Conservation (phyloP, 2,888 invertebrate genomes). For the Melangyna quadrimaculata region DNA sequence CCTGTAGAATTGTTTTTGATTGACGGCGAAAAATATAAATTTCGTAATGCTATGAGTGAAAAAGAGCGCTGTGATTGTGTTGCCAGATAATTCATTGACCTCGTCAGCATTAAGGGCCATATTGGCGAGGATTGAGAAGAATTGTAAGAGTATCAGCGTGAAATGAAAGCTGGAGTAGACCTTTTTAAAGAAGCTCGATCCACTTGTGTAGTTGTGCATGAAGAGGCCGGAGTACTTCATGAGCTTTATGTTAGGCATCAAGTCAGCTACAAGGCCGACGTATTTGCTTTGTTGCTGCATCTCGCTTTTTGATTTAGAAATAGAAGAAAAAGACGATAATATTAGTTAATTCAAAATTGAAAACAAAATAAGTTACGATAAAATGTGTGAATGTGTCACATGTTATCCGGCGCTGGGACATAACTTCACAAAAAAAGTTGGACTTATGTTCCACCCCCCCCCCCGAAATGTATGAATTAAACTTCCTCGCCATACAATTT, state of each 20-base stretch:
- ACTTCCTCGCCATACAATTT: too few relatives aligned
- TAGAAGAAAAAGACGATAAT: not conserved
- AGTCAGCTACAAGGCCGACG: constrained; percentile 89
- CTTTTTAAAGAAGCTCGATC: constrained; percentile 84
- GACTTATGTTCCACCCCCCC: too few relatives aligned
- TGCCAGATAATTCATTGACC: constrained; percentile 88
- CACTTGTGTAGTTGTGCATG: constrained; percentile 88
- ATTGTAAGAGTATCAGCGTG: constrained; percentile 85
- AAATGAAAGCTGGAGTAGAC: constrained; percentile 85
- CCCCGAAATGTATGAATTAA: too few relatives aligned
- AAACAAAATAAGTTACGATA: too few relatives aligned
- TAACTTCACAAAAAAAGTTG: too few relatives aligned
- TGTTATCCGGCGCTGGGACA: too few relatives aligned
- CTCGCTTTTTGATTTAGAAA: not conserved
- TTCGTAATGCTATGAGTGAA: constrained; percentile 90
- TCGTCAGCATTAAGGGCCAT: constrained; percentile 88
- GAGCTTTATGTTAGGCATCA: constrained; percentile 90
- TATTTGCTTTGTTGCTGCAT: constrained; percentile 74
- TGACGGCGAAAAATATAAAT: constrained; percentile 87
- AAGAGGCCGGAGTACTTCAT: constrained; percentile 91
- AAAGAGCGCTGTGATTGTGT: constrained; percentile 91
- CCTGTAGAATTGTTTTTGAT: constrained; percentile 89
- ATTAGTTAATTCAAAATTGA: too few relatives aligned
- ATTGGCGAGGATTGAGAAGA: constrained; percentile 85
- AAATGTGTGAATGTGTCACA: too few relatives aligned